Conservation (phyloP, 2,797 vertebrate genomes). For the Selene dorsalis region DNA sequence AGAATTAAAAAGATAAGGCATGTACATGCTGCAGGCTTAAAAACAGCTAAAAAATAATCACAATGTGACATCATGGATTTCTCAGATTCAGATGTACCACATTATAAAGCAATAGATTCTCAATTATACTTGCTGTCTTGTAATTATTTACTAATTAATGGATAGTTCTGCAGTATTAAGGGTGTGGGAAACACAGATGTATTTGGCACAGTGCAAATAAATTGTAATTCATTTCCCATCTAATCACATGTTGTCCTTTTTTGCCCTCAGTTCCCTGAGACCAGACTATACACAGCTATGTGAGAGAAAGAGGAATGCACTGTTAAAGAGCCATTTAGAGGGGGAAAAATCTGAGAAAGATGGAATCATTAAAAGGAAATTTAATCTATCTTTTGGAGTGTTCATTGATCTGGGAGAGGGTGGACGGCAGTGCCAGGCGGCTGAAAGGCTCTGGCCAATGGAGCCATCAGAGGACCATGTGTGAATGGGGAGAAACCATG, state of each 20-base stretch:
- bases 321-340: slow-evolving; percentile 74
- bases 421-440: slow-evolving; percentile 54
- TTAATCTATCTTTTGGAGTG: slow-evolving; percentile 77
- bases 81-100: slow-evolving; percentile 21
- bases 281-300: slow-evolving; percentile 45
- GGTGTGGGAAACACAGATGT: slow-evolving; percentile 59
- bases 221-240: slow-evolving; percentile 64
- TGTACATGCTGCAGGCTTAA: not conserved
- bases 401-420: slow-evolving; percentile 77
- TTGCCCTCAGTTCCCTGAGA: slow-evolving; percentile 52
- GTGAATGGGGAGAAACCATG: slow-evolving; percentile 84
- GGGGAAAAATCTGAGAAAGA: slow-evolving; percentile 66
- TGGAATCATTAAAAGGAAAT: slow-evolving; percentile 82
- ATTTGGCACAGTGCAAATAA: slow-evolving; percentile 68
- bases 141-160: slow-evolving; percentile 38
- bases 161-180: slow-evolving; percentile 24
- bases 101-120: slow-evolving; percentile 30
- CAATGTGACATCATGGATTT: slow-evolving; percentile 21
- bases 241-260: slow-evolving; percentile 61
- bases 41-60: slow-evolving; percentile 10
- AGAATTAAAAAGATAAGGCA: not conserved
- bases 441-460: slow-evolving; percentile 82
- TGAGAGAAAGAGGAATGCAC: slow-evolving; percentile 31
- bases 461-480: slow-evolving; percentile 88
- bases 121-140: slow-evolving; percentile 14